Conservation (phyloP, 2,113 vertebrate species). For the Elgaria multicarinata region DNA sequence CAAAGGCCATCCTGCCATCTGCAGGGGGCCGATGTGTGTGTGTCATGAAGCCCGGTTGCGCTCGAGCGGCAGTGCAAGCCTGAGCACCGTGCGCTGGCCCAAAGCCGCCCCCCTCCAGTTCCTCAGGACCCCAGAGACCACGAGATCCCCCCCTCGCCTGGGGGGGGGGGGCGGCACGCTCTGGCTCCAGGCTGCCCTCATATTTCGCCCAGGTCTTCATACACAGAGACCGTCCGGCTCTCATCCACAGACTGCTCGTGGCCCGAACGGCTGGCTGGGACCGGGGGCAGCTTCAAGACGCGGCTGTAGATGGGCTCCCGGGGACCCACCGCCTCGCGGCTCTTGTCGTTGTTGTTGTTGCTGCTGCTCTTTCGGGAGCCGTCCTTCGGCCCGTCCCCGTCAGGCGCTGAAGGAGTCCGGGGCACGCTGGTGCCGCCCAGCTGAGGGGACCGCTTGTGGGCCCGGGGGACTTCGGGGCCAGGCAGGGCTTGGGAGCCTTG, state of each 20-base stretch:
- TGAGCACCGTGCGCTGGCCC: neutral
- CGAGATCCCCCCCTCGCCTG: rapidly evolving
- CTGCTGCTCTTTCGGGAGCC: conserved; percentile 81
- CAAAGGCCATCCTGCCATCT: neutral
- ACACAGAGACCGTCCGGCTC: conserved; percentile 52
- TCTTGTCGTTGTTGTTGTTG: conserved; percentile 39
- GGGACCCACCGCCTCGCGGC: rapidly evolving
- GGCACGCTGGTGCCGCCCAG: conserved; percentile 52
- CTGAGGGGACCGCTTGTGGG: conserved; percentile 58
- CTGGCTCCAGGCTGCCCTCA: neutral
- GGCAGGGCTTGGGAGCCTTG: conserved; percentile 81
- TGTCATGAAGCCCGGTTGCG: too few relatives aligned
- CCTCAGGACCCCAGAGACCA: neutral
- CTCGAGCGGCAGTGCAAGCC: too few relatives aligned
- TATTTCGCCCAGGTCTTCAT: conserved; percentile 67
- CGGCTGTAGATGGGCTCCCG: conserved; percentile 84
- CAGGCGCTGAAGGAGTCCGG: rapidly evolving
- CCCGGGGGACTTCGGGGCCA: conserved; percentile 86
- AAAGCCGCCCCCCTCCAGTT: neutral
- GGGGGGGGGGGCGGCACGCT: too few relatives aligned
- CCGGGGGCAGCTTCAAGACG: conserved; percentile 75
- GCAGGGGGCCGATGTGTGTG: too few relatives aligned
- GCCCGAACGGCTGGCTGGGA: conserved; percentile 44
- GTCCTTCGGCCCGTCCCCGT: conserved; percentile 18
- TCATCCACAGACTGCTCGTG: conserved; percentile 69